Evolutionary conservation across 2,888 invertebrate genomes (phyloP), one percentile per base, ranked within the genome.

Genomic region (Catocala fraxini): DNA sequence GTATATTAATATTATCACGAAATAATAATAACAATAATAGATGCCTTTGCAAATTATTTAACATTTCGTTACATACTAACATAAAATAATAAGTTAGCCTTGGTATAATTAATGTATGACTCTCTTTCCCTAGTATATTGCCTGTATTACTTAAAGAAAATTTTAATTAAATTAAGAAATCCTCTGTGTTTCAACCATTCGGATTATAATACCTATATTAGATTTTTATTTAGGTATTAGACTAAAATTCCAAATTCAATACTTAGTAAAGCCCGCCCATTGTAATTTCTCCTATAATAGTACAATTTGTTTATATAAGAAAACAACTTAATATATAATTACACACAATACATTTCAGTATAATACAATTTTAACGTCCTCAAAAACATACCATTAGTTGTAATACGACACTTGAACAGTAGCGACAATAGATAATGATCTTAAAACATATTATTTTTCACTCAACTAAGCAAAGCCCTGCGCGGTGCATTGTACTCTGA

Each of bases 381-480:
- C 71, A 73, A 67, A 81, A 80, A 70, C 71, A 75, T 63, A 47
- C 73, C 76, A 81, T 79, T 73, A 75, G 70, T 15, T 43, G 90
- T 81, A 90, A 90, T 71, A 35, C 60, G 84, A 90, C 84, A 85
- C 82, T 41, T 64, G 75, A 77, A 72, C 86, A 84, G 85, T 83
- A 88, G 87, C 87, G 68, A 78, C 66, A 70, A 71, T 65, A 76
- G 91, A 92, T 91, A 84, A 65, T 45, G 62, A 93, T 93, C 92
- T 84, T 83, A 88, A 82, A 92, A 90, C 90, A 90, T 92, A 92
- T 92, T 90, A 89, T 86, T 91, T 92, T 92, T 89, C 92, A 91
- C 89, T 90, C 87, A 89, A 91, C 89, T 90, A 81, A 86, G 63
- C 75, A 82, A 59, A 55, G 85, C 78, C 70, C 72, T 75, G 78